Evolutionary conservation across 1,140 invertebrate species (phyloP).

Genomic region (Nylanderia fulva): DNA sequence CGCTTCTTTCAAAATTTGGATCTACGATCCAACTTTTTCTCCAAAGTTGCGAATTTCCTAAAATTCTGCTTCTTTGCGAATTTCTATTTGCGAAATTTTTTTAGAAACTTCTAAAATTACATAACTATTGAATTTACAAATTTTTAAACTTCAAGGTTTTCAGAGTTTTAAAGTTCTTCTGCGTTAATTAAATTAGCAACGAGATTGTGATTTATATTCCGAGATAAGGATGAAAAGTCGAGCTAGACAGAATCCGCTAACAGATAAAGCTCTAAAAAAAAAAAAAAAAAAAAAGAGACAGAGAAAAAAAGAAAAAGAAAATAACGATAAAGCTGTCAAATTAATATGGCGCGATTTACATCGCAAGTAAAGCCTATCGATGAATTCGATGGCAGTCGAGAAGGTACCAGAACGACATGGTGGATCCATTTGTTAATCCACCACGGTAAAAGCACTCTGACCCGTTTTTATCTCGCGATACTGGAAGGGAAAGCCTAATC

Average conservation of each 20-base stretch:
- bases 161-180: background rate
- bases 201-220: background rate
- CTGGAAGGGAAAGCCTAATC: slow-evolving; percentile 17
- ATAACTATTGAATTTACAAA: background rate
- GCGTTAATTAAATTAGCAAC: too few relatives aligned
- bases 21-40: background rate
- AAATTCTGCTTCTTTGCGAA: too few relatives aligned
- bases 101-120: background rate
- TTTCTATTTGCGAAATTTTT: too few relatives aligned
- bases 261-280: background rate
- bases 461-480: slow-evolving; percentile 44
- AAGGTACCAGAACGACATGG: slow-evolving; percentile 18
- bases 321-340: slow-evolving; percentile 31
- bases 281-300: too few relatives aligned
- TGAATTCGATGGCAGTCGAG: background rate
- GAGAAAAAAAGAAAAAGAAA: too few relatives aligned
- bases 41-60: too few relatives aligned
- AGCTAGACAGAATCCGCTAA: background rate
- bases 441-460: slow-evolving; percentile 42
- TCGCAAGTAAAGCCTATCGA: slow-evolving; percentile 30
- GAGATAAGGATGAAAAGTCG: background rate
- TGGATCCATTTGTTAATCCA: slow-evolving; percentile 56
- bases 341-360: slow-evolving; percentile 15
- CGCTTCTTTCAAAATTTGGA: background rate
- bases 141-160: background rate